These are phyloP conservation scores for Gallinago jamesoni DNA, from an alignment of 2,113 vertebrate species.

Conservation along the genomic window DNA sequence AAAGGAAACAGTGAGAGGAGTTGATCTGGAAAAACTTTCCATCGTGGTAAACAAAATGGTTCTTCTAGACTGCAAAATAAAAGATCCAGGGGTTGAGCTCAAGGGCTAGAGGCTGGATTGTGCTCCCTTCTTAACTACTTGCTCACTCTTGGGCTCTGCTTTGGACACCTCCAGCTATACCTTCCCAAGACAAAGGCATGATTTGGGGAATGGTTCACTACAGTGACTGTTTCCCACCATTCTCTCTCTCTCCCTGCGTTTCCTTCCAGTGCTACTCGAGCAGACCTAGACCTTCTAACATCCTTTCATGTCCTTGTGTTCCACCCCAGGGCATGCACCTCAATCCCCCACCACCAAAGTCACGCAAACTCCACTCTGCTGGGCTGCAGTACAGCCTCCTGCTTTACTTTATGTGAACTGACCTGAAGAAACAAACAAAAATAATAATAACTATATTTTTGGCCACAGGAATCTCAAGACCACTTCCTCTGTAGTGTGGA, in stretches of 20 bases:
- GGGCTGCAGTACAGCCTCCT: neutral
- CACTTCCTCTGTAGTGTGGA: neutral
- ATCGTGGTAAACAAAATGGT: fast-evolving
- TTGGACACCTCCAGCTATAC: neutral
- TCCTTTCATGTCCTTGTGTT: neutral
- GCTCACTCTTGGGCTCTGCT: neutral
- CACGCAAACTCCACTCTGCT: neutral
- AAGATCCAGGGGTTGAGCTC: neutral
- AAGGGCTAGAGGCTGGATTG: fast-evolving
- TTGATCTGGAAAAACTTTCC: neutral
- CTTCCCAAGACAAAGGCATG: neutral
- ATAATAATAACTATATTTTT: neutral
- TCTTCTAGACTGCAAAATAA: neutral
- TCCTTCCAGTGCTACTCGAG: too few relatives aligned
- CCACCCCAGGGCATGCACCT: neutral
- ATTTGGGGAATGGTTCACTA: neutral
- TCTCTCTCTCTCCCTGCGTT: neutral
- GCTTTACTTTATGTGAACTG: neutral
- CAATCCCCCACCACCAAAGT: neutral
- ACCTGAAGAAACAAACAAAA: neutral
- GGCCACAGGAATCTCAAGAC: neutral
- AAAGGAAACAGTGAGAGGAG: neutral
- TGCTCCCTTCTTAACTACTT: neutral
- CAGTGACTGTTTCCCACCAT: neutral
- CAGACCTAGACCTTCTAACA: neutral